Evolutionary conservation across 2,888 invertebrate species (phyloP).

Genomic region (Clusia tigrina): DNA sequence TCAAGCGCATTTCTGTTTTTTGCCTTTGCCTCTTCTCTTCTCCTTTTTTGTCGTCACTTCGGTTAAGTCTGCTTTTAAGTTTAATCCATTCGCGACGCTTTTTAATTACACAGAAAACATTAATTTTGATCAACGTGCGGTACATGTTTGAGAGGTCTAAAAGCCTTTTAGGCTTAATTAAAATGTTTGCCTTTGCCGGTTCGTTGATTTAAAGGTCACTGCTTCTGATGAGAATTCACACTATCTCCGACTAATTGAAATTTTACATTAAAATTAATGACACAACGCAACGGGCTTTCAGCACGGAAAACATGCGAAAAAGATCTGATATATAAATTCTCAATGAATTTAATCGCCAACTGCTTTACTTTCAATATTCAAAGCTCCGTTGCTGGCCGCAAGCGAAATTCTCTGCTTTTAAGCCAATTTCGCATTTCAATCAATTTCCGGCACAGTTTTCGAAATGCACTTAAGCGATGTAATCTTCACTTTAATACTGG

Average conservation of each 20-base stretch:
- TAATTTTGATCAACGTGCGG: not conserved
- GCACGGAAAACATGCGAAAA: too few species aligned
- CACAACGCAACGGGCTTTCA: too few species aligned
- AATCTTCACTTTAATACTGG: too few species aligned
- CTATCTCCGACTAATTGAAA: not conserved
- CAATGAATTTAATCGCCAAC: too few species aligned
- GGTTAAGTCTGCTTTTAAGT: too few species aligned
- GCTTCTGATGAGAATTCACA: not conserved
- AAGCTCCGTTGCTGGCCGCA: too few species aligned
- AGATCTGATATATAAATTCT: not conserved
- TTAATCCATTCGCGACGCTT: slow-evolving; percentile 30
- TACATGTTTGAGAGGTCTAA: slow-evolving; percentile 5
- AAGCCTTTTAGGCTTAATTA: slow-evolving; percentile 23
- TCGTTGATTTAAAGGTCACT: not conserved
- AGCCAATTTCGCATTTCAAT: too few species aligned
- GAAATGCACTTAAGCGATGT: too few species aligned
- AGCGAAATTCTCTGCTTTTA: too few species aligned
- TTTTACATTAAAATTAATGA: slow-evolving; percentile 4
- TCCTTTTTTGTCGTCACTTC: slow-evolving; percentile 33
- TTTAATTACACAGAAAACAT: slow-evolving; percentile 26
- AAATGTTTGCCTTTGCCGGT: slow-evolving; percentile 12
- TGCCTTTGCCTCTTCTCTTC: slow-evolving; percentile 27
- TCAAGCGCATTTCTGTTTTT: slow-evolving; percentile 34
- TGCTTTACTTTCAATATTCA: too few species aligned
- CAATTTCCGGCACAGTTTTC: too few species aligned